These are phyloP conservation scores for Castor canadensis DNA, from an alignment of 2,113 vertebrate genomes.

Conservation along the genomic window DNA sequence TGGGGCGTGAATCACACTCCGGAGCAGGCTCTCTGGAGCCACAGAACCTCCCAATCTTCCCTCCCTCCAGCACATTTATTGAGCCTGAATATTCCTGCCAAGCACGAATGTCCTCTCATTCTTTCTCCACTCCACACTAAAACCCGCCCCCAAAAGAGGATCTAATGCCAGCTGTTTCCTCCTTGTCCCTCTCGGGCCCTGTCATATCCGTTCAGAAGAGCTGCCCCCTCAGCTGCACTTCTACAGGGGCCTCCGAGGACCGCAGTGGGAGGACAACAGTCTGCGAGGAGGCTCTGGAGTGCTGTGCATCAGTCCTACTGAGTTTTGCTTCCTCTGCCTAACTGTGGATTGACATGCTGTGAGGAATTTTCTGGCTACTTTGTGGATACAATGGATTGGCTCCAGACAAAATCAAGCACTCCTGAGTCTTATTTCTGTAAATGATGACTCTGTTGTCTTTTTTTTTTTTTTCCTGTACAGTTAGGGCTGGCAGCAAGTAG, in stretches of 20 bases:
- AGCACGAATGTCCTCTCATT: not conserved
- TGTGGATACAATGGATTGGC: not conserved
- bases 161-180: not conserved
- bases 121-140: not conserved
- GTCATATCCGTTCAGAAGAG: not conserved
- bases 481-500: not conserved
- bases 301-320: fast-evolving
- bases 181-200: not conserved
- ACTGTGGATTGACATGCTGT: not conserved
- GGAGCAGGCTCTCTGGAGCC: fast-evolving
- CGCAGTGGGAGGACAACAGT: fast-evolving
- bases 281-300: not conserved
- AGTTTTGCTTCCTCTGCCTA: not conserved
- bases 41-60: not conserved
- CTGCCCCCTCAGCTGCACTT: not conserved
- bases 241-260: not conserved
- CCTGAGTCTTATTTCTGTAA: not conserved
- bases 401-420: not conserved
- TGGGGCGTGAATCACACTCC: not conserved
- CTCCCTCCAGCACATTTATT: not conserved
- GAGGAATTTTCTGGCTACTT: constrained; percentile 29
- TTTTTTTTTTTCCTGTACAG: not conserved
- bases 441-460: not conserved
- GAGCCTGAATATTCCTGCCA: not conserved
- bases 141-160: not conserved